A percentile compares a stretch with the other conserved stretches of the same genome.
Evolutionary conservation across 2,888 invertebrate species (phyloP).

Genomic region (Ichneumon xanthorius): DNA sequence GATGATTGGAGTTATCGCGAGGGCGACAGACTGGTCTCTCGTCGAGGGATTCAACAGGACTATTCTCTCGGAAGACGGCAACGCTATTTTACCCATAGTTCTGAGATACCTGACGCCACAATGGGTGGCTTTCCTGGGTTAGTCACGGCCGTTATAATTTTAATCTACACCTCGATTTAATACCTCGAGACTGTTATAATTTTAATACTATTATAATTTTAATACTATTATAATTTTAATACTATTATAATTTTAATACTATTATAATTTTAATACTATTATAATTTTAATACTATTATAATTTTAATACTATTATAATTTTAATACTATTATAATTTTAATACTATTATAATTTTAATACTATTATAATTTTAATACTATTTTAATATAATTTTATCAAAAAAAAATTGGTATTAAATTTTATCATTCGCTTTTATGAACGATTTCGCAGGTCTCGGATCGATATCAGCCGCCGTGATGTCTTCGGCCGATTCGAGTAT

Average conservation of each 20-base stretch:
- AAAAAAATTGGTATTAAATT: background rate
- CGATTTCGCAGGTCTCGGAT: slow-evolving; percentile 87
- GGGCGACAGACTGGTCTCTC: slow-evolving; percentile 86
- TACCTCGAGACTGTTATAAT: background rate
- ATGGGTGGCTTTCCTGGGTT: slow-evolving; percentile 88
- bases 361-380: background rate
- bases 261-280: too few relatives aligned
- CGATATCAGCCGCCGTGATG: slow-evolving; percentile 92
- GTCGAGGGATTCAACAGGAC: slow-evolving; percentile 79
- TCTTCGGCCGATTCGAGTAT: slow-evolving; percentile 91
- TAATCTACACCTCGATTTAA: background rate
- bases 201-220: too few relatives aligned
- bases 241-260: too few relatives aligned
- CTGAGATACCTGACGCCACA: slow-evolving; percentile 86
- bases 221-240: too few relatives aligned
- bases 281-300: too few relatives aligned
- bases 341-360: background rate
- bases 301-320: too few relatives aligned
- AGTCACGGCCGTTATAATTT: slow-evolving; percentile 43
- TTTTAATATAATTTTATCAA: background rate
- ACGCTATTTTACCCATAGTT: slow-evolving; percentile 89
- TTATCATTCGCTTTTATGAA: background rate
- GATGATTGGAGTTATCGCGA: slow-evolving; percentile 89
- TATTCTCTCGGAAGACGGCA: slow-evolving; percentile 84
- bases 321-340: background rate